Evolutionary conservation across 2,113 vertebrate genomes (phyloP).

Genomic region (Myiagra hebetior): DNA sequence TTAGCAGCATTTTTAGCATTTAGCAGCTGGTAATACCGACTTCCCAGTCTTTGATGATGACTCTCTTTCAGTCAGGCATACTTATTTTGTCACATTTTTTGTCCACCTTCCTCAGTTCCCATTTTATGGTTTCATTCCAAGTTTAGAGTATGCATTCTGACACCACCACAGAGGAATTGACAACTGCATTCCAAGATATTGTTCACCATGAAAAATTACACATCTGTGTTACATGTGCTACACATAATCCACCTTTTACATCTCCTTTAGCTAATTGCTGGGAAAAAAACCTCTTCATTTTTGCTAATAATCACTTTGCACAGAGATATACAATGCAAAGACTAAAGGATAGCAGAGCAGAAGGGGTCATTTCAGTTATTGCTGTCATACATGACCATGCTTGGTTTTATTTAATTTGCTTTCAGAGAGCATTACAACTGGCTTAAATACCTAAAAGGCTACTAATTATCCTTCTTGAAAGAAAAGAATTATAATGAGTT

Average conservation of each 20-base stretch:
- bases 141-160: neutral
- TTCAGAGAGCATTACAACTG: constrained; percentile 5
- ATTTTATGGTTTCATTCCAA: neutral
- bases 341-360: neutral
- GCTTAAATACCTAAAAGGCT: neutral
- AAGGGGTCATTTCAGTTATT: neutral
- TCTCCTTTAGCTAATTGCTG: neutral
- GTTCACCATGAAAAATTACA: neutral
- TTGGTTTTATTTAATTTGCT: constrained; percentile 24
- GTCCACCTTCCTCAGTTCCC: neutral
- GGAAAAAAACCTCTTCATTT: neutral
- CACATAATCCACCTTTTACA: neutral
- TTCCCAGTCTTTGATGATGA: neutral
- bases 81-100: neutral
- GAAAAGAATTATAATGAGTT: constrained; percentile 20
- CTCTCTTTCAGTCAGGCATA: neutral
- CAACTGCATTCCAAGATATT: neutral
- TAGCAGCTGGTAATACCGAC: neutral
- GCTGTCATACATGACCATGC: neutral
- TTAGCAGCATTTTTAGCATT: neutral
- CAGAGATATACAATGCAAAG: neutral
- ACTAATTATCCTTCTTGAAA: constrained; percentile 40
- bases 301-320: neutral
- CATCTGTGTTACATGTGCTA: neutral
- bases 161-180: neutral